Percentiles rank a stretch among this genome's conserved stretches.
These are phyloP conservation scores for Zeus faber DNA, from an alignment of 2,113 vertebrate genomes.

Conservation along the genomic window DNA sequence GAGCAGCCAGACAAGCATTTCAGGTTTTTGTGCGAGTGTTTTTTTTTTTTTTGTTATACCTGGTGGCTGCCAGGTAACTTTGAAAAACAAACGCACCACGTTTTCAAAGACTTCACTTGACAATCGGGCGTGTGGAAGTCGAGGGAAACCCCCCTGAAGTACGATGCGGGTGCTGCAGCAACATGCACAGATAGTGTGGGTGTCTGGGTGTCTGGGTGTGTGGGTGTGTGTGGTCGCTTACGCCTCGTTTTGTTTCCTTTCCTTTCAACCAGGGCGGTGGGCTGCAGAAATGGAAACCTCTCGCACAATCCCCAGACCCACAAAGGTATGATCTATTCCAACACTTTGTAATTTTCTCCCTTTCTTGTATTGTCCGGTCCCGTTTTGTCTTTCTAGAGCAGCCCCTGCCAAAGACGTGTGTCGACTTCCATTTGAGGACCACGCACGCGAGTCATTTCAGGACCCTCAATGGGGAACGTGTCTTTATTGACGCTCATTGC, in stretches of 20 bases:
- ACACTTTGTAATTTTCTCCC: neutral
- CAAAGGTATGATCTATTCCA: conserved; percentile 75
- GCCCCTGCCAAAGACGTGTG: neutral
- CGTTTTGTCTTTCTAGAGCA: neutral
- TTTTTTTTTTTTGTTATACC: neutral
- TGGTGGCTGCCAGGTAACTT: conserved; percentile 2
- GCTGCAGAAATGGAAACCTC: conserved; percentile 81
- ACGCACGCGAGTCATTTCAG: too few species aligned
- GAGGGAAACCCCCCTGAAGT: conserved; percentile 29
- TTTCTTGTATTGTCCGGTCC: neutral
- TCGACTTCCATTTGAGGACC: neutral
- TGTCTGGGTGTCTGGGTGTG: too few species aligned
- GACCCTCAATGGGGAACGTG: too few species aligned
- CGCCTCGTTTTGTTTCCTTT: conserved; percentile 37
- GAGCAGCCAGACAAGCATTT: conserved; percentile 46
- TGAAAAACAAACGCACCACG: neutral
- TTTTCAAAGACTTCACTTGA: neutral
- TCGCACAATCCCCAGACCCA: conserved; percentile 81
- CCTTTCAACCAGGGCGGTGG: conserved; percentile 69
- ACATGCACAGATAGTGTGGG: neutral
- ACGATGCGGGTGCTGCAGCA: neutral
- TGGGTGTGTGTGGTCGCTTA: conserved; percentile 26
- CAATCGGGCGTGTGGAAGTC: neutral
- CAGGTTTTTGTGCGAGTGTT: conserved; percentile 42
- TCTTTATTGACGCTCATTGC: conserved; percentile 2